Evolutionary conservation across 2,888 invertebrate genomes (phyloP).

Genomic region (Polyommatus icarus): DNA sequence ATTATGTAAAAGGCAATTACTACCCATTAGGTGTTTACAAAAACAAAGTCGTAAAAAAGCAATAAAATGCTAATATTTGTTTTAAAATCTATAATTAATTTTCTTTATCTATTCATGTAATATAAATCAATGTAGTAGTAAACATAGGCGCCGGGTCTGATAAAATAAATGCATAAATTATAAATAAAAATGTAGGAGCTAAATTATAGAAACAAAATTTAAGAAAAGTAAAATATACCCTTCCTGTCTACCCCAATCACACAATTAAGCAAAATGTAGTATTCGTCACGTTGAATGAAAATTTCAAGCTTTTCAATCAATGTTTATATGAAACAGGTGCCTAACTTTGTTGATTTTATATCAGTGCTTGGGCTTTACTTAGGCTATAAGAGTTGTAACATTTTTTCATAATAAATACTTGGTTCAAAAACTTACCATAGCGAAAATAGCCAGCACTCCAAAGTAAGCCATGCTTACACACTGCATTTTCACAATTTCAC

Average conservation of each 20-base stretch:
- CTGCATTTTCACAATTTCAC: conserved; percentile 44
- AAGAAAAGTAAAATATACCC: too few relatives aligned
- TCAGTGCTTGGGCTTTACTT: too few relatives aligned
- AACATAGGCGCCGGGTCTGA: conserved; percentile 14
- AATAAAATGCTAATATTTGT: not conserved
- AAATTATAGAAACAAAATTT: too few relatives aligned
- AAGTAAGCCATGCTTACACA: conserved; percentile 52
- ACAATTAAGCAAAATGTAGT: too few relatives aligned
- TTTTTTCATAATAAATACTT: not conserved
- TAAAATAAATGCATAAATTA: not conserved
- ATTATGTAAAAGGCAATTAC: not conserved
- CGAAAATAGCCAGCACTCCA: conserved; percentile 47
- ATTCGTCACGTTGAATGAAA: too few relatives aligned
- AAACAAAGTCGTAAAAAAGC: not conserved
- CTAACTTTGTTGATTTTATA: too few relatives aligned
- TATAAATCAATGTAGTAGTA: conserved; percentile 4
- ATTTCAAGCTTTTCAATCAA: too few relatives aligned
- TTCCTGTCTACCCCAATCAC: too few relatives aligned
- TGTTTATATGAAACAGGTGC: too few relatives aligned
- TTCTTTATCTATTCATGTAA: conserved; percentile 6
- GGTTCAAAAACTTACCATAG: conserved; percentile 53
- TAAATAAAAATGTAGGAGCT: too few relatives aligned
- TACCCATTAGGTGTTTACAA: not conserved
- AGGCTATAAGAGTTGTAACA: too few relatives aligned
- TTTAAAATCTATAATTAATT: conserved; percentile 3